Evolutionary conservation across 2,888 invertebrate species (phyloP), one percentile per base, ranked within the genome.

Genomic region (Cosmopolites sordidus): DNA sequence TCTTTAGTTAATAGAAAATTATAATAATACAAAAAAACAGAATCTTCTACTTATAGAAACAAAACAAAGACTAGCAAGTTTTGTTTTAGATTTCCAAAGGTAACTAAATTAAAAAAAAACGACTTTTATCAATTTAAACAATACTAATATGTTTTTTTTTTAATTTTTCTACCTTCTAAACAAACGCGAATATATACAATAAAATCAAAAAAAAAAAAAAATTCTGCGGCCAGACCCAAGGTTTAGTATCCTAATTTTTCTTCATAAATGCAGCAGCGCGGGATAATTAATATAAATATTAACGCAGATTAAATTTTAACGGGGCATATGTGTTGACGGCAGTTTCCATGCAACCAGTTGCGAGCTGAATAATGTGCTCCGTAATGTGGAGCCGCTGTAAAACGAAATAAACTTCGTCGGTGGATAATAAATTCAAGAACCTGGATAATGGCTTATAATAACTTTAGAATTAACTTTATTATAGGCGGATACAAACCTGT

Each of bases 301-400:
- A 18, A 39, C 52, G 22, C 9, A 27, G 52, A 43, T 43, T 52
- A 47, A 42, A 47, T 52, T 52, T 52, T 52, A 52, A 47, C 52
- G 42, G 47, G 42, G 52, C 52, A 47, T 47, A 29, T 52, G 47
- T 43, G 47, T 52, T 51, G 45, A 33, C 51, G 33, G 18, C 44
- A 45, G 39, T 51, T 46, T 47, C 16, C 8, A 46, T 52, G 52
- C 52, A 52, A 52, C 51, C 52, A 37, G 52, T 52, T 47, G 47
- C 45, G 9, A 18, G 37, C 48, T 40, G 27, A 48, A 48, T 41
- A 48, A 48, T 41, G 41, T 16, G 22, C 16, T 39, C 37, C 48
- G 30, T 48, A 42, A 41, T 48, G 41, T 41, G n/a, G 22, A 14
- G 30, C 42, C 16, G 27, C 27, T 15, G 44, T 39, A 17, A 18